These are phyloP conservation scores for Cantharis rustica DNA, from an alignment of 2,888 invertebrate species.

Conservation along the genomic window DNA sequence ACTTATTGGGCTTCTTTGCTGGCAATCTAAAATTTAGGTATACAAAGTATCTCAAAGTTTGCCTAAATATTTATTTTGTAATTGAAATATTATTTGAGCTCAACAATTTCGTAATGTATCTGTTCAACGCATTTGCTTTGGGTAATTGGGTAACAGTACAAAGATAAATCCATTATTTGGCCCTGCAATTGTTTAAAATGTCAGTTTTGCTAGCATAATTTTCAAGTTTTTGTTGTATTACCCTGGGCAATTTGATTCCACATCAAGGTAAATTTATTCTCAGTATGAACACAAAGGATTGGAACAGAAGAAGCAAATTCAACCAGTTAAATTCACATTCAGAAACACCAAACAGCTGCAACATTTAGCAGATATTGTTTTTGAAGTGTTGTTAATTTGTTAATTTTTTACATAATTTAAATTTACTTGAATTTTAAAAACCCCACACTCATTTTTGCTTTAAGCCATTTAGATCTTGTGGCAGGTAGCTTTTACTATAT, in stretches of 20 bases:
- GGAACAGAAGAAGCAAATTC: too few relatives aligned
- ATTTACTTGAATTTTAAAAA: too few relatives aligned
- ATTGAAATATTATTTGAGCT: not conserved
- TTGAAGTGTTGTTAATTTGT: too few relatives aligned
- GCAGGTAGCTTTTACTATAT: too few relatives aligned
- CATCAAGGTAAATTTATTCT: not conserved
- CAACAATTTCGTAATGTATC: not conserved
- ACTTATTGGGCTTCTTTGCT: not conserved
- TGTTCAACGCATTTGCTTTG: not conserved
- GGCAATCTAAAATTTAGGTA: not conserved
- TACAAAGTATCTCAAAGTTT: not conserved
- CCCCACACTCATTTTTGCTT: too few relatives aligned
- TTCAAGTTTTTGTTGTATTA: not conserved
- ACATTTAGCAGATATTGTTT: too few relatives aligned
- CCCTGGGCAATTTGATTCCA: not conserved
- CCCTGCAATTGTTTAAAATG: not conserved
- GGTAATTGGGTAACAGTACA: not conserved
- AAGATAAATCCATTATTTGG: not conserved
- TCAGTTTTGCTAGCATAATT: not conserved
- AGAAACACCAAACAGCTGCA: too few relatives aligned
- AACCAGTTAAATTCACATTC: too few relatives aligned
- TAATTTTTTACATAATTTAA: too few relatives aligned
- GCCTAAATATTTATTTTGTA: not conserved
- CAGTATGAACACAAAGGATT: not conserved
- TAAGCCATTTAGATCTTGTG: too few relatives aligned